A percentile compares a stretch with the other conserved stretches of the same genome.
Evolutionary conservation across 2,888 invertebrate species (phyloP).

Genomic region (Napeogenes sylphis): DNA sequence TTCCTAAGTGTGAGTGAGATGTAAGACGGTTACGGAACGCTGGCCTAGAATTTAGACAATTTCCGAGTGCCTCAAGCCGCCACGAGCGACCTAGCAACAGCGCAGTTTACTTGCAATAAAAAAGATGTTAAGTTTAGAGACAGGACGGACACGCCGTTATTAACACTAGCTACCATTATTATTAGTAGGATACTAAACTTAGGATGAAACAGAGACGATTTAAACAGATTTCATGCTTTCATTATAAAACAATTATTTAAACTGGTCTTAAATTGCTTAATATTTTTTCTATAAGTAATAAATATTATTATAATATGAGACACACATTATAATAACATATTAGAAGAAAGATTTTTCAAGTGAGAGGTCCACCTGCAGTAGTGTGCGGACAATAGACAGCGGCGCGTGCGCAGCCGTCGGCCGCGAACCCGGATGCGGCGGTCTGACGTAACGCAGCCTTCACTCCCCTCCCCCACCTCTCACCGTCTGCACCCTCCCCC

Average conservation of each 20-base stretch:
- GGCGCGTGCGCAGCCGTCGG: constrained; percentile 61
- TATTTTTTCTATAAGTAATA: no score
- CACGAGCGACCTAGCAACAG: constrained; percentile 43
- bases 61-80: constrained; percentile 59
- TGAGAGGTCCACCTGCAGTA: constrained; percentile 40
- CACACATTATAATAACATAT: neutral
- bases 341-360: constrained; percentile 3
- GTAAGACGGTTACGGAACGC: constrained; percentile 43
- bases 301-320: no score
- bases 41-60: constrained; percentile 73
- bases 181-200: neutral
- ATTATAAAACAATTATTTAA: no score
- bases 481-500: constrained; percentile 25
- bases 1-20: constrained; percentile 48
- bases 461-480: constrained; percentile 36
- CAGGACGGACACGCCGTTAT: neutral
- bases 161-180: neutral
- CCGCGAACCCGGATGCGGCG: constrained; percentile 74
- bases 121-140: no score
- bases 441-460: constrained; percentile 71
- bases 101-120: constrained; percentile 6
- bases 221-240: no score
- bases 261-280: no score
- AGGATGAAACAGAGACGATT: neutral
- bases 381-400: constrained; percentile 33